phyloP scores from a whole-genome alignment of 2,113 vertebrate species.

The Sorex araneus region DNA sequence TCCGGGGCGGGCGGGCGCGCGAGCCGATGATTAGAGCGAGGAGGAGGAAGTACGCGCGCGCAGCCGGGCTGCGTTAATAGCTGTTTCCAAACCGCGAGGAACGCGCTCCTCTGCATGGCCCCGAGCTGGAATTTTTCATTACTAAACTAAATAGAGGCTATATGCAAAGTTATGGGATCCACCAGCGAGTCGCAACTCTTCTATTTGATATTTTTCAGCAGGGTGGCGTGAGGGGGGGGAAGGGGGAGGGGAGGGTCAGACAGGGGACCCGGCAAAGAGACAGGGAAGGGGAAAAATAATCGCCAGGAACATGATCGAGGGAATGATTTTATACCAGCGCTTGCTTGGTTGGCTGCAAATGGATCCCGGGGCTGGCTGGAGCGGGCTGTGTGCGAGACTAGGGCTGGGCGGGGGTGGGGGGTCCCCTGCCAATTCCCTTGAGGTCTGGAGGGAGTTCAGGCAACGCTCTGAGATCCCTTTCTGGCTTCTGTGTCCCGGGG shows the following conservation, averaged over 20 bases:
- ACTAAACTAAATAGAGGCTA: slow-evolving; percentile 77
- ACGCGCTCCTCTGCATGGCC: slow-evolving; percentile 76
- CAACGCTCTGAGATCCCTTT: neutral
- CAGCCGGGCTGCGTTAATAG: slow-evolving; percentile 85
- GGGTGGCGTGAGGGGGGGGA: neutral
- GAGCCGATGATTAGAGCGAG: slow-evolving; percentile 86
- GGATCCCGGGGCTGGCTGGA: no score
- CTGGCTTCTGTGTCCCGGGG: neutral
- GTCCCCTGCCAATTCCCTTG: neutral
- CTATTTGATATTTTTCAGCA: neutral
- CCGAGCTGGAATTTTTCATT: slow-evolving; percentile 83
- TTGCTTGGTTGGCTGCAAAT: neutral
- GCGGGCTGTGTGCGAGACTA: no score
- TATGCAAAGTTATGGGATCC: slow-evolving; percentile 70
- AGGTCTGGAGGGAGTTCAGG: neutral
- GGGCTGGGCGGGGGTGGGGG: neutral
- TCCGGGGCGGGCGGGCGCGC: slow-evolving; percentile 82
- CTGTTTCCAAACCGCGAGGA: slow-evolving; percentile 86
- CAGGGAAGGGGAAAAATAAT: neutral
- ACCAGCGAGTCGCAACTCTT: slow-evolving; percentile 36
- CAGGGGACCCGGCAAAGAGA: neutral
- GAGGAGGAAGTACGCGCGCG: slow-evolving; percentile 28
- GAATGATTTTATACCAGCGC: neutral
- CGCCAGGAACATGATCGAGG: neutral
- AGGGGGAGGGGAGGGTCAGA: neutral